Base-by-base conservation (phyloP, 2,113 vertebrate genomes). In the Forbesichthys agassizii region DNA sequence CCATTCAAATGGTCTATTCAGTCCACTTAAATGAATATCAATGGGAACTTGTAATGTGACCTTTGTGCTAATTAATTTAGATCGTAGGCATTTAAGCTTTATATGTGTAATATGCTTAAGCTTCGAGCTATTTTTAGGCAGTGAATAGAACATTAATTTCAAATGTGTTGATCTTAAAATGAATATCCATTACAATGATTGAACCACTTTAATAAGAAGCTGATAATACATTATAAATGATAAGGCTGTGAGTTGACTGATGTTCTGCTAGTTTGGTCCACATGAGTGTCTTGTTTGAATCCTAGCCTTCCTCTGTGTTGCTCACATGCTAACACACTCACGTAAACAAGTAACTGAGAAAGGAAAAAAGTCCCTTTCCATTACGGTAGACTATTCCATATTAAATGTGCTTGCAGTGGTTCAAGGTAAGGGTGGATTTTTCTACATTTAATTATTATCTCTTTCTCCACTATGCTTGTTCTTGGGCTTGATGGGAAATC, bases 241-340 rank as follows among this genome's bases (percentile, higher is more conserved):
- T 42, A 42, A 42, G 36, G 36, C 77, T 83, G 46, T 48, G 64
- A 78, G 57, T 59, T 78, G 69, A 87, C 78, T 82, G 82, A 83
- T 78, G 78, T 75, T 66, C 68, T 89, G 78, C 78, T 78, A 64
- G 83, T 90, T 90, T 91, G 85, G 85, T 88, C 85, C 79, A 62
- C 78, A 77, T 71, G 77, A 64, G 76, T 27, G 27, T 82, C 81
- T 67, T 80, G 59, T 53, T 62, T 54, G 66, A 60, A 71, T 33
- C 61, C 33, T 18, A 54, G 75, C 49, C 65, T 73, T 56, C 75
- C 47, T 55, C 10, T 33, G 48, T 71, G 60, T 66, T 60, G 60
- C 53, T 49, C 70, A 65, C 56, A 76, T 61, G 46, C 66, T 69
- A 59, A 71, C 68, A 64, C 69, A 79, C 68, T 61, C 69, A 79